Evolutionary conservation across 2,113 vertebrate genomes (phyloP).

Genomic region (Cebus imitator): DNA sequence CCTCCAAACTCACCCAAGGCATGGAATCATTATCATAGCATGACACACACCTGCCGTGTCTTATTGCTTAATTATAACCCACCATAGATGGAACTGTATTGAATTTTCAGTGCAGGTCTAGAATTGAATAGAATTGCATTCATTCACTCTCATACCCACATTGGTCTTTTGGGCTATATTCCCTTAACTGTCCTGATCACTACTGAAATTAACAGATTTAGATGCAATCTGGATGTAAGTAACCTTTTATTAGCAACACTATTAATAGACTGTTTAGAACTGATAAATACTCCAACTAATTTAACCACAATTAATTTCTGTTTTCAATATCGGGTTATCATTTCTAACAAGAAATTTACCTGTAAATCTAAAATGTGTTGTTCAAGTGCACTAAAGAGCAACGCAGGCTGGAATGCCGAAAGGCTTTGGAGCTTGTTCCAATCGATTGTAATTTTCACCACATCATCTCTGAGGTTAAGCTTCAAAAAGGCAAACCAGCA

Average conservation of each 20-base stretch:
- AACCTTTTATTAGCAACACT: slow-evolving; percentile 49
- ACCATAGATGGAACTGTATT: slow-evolving; percentile 87
- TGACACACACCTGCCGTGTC: slow-evolving; percentile 91
- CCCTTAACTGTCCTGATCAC: slow-evolving; percentile 67
- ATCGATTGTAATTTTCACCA: slow-evolving; percentile 90
- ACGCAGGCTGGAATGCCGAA: slow-evolving; percentile 83
- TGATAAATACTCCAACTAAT: slow-evolving; percentile 45
- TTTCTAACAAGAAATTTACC: slow-evolving; percentile 86
- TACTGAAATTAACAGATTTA: slow-evolving; percentile 30
- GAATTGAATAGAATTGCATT: slow-evolving; percentile 84
- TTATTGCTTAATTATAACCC: slow-evolving; percentile 92
- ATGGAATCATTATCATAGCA: slow-evolving; percentile 91
- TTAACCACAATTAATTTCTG: slow-evolving; percentile 69
- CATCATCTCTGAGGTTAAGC: slow-evolving; percentile 91
- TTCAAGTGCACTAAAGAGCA: slow-evolving; percentile 89
- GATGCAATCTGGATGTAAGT: slow-evolving; percentile 36
- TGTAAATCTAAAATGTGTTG: slow-evolving; percentile 93
- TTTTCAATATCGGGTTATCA: slow-evolving; percentile 61
- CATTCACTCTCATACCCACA: slow-evolving; percentile 80
- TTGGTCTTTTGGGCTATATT: slow-evolving; percentile 72
- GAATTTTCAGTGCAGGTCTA: slow-evolving; percentile 85
- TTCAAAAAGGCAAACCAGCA: slow-evolving; percentile 83
- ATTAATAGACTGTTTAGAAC: slow-evolving; percentile 36
- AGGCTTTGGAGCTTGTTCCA: slow-evolving; percentile 85
- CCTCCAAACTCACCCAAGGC: slow-evolving; percentile 89